Evolutionary conservation across 2,797 vertebrate species (phyloP), one percentile per base, ranked within the genome.

Genomic region (Anguilla pacifica): DNA sequence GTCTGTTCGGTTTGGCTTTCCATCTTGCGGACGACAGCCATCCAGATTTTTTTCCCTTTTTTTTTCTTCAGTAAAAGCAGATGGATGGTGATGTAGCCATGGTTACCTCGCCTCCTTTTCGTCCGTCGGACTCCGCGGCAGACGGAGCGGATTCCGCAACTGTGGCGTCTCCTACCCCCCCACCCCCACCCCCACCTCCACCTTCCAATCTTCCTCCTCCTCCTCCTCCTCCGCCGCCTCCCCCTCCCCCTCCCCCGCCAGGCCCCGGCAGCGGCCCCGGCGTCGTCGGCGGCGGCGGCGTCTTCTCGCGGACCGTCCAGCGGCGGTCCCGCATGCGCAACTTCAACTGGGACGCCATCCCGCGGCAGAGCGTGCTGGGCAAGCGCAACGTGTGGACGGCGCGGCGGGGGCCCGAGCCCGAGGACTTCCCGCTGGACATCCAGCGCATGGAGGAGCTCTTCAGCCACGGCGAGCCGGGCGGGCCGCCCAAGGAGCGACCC

Each of bases 331-430:
- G 87, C 86, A 90, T 97, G 95, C 96, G 97, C 46, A 96, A 94
- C 91, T 94, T 97, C 46, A 97, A 97, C 93, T 97, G 96, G 97
- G 96, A 97, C 67, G 93, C 96, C 17, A 93, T 97, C 77, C 96
- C 97, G n/a, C 94, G 90, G 67, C 95, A 97, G 85, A 93, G 93
- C 0, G 96, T 97, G 11, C 79, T 96, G 88, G 96, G 96, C 0
- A 96, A 95, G 74, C 9, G 91, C 11, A 97, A 97, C 0, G 94
- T 97, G 35, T 97, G 95, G 96, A 97, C 96, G 0, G 93, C 94
- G 0, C 92, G 93, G 53, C 92, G 92, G 13, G 86, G 39, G 39
- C 2, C 39, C 39, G 39, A 89, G 0, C 91, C 94, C 64, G 93
- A 95, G 82, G 90, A 96, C 70, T 91, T 97, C 53, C 91, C 94